Evolutionary conservation across 2,888 invertebrate genomes (phyloP), one percentile per base, ranked within the genome.

Genomic region (Heteromurus nitidus): DNA sequence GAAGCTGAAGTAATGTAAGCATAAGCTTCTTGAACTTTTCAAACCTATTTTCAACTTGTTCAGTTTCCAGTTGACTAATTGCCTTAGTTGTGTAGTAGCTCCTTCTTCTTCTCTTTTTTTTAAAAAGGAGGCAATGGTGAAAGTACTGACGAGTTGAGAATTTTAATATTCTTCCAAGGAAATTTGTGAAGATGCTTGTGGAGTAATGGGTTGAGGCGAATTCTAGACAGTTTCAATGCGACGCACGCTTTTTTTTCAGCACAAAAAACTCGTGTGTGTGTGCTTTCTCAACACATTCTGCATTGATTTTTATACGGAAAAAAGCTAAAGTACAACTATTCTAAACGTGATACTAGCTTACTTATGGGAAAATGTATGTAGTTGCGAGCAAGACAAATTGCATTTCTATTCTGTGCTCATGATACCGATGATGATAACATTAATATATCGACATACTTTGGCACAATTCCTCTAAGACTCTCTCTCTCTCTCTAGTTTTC

Each of bases 31-130:
- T 73, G 62, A 73, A 73, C 73, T n/a, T n/a, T 73, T 73, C 58
- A 30, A 62, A 64, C 73, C 73, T 62, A 73, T n/a, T 73, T 73
- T 64, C 50, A 73, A 73, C 73, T 73, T 50, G 73, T 60, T 73
- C 73, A 73, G 64, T 73, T 73, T 73, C 73, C 73, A 73, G 62
- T 73, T 73, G 73, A 73, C 73, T 73, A 73, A 73, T 73, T 73
- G 62, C 73, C 73, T 70, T 70, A 47, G 9, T 5, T 36, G 36
- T 36, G 50, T 55, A 73, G 73, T 73, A 31, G 73, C 58, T 73
- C 73, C n/a, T n/a, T n/a, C n/a, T n/a, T n/a, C n/a, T n/a, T n/a
- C n/a, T n/a, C n/a, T n/a, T n/a, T 44, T 73, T 73, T 72, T 73
- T 42, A 73, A 73, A 60, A 44, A 42, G 50, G 70, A 70, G 58